phyloP scores from a whole-genome alignment of 2,113 vertebrate species.

The Propithecus coquereli region DNA sequence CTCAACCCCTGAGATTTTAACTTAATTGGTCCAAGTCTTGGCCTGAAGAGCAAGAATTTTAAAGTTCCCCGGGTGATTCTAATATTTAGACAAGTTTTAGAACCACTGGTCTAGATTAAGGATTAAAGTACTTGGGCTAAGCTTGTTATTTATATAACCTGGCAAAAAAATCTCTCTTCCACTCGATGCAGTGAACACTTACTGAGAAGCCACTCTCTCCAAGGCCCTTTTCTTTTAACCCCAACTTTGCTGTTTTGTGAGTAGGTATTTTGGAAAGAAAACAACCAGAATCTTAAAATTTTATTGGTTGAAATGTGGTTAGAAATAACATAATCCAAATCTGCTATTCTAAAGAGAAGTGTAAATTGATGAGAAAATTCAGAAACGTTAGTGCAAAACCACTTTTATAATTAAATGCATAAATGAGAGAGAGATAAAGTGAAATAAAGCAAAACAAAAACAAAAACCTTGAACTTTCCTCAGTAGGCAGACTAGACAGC shows the following conservation, averaged over 20 bases:
- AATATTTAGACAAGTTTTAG: slow-evolving; percentile 4
- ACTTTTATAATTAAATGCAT: neutral
- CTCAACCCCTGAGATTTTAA: neutral
- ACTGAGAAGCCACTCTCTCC: neutral
- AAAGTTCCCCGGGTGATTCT: slow-evolving; percentile 27
- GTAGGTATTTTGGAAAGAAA: neutral
- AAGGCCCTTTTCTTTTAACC: neutral
- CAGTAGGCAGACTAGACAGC: neutral
- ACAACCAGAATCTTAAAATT: neutral
- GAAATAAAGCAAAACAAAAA: neutral
- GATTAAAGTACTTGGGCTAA: slow-evolving; percentile 34
- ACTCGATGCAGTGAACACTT: neutral
- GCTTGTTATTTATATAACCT: slow-evolving; percentile 20
- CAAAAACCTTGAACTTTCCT: neutral
- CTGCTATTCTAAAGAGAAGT: neutral
- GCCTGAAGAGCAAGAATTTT: neutral
- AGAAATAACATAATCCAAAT: neutral
- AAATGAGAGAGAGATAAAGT: neutral
- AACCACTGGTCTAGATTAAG: slow-evolving; percentile 26
- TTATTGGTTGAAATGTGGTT: neutral
- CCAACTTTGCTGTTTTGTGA: neutral
- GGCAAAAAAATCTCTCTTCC: neutral
- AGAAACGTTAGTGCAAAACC: neutral
- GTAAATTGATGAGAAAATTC: neutral
- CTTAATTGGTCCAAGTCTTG: neutral